Evolutionary conservation across 1,140 invertebrate species (phyloP).

Genomic region (Drosophila ficusphila): DNA sequence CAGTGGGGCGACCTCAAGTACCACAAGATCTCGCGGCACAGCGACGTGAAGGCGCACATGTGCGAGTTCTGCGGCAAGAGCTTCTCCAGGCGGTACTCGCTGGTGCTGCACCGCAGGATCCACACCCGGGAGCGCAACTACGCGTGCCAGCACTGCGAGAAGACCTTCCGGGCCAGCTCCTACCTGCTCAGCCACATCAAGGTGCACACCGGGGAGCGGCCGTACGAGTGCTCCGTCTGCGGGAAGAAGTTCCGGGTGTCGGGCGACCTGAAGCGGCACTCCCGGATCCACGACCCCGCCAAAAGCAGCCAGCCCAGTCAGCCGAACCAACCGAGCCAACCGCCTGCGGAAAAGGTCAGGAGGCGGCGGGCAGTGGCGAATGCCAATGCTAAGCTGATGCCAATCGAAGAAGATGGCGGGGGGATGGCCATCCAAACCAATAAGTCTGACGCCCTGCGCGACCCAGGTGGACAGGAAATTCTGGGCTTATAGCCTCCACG

Average conservation of each 20-base stretch:
- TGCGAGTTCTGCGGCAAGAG: constrained; percentile 96
- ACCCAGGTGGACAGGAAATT: constrained; percentile 60
- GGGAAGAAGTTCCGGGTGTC: constrained; percentile 93
- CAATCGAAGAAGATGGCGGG: constrained; percentile 15
- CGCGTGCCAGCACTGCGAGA: constrained; percentile 92
- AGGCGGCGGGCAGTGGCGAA: constrained; percentile 8
- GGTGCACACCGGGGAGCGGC: constrained; percentile 95
- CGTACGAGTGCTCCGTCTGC: constrained; percentile 91
- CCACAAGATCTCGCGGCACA: constrained; percentile 94
- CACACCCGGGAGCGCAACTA: constrained; percentile 96
- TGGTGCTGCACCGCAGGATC: constrained; percentile 95
- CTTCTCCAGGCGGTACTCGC: constrained; percentile 96
- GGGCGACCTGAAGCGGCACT: constrained; percentile 95
- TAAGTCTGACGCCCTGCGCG: constrained; percentile 62
- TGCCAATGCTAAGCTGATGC: constrained; percentile 16
- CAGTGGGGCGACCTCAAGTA: constrained; percentile 96
- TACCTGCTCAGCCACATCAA: constrained; percentile 94
- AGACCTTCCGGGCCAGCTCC: constrained; percentile 93
- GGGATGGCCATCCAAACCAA: constrained; percentile 15
- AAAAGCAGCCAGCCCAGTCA: background rate
- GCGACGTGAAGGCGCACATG: constrained; percentile 91
- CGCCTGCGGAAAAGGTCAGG: background rate
- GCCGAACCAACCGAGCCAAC: too few species aligned
- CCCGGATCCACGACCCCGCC: constrained; percentile 88
- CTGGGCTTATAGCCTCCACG: constrained; percentile 61